Conservation (phyloP, 2,888 invertebrate genomes). For the Pachydiplax longipennis region DNA sequence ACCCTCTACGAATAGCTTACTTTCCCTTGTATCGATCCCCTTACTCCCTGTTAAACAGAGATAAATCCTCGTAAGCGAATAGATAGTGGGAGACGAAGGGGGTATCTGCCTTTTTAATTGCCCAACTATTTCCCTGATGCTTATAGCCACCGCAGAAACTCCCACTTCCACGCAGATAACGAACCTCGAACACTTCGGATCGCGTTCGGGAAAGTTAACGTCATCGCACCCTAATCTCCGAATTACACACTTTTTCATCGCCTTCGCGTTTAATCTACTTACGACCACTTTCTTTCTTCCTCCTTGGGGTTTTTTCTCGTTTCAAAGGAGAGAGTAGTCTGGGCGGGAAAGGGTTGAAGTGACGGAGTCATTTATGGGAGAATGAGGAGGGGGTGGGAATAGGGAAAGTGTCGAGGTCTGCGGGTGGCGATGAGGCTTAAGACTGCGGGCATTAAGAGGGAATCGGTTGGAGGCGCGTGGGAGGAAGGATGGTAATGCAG, state of each 20-base stretch:
- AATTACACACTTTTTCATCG: conserved; percentile 28
- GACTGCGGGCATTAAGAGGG: neutral
- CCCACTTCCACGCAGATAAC: conserved; percentile 27
- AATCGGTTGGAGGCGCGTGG: neutral
- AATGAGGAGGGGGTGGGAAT: neutral
- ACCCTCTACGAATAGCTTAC: too few relatives aligned
- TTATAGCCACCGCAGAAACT: conserved; percentile 22
- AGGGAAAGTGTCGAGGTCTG: neutral
- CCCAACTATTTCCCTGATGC: conserved; percentile 17
- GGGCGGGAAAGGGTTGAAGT: neutral
- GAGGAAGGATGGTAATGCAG: conserved; percentile 18
- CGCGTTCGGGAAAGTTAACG: conserved; percentile 9
- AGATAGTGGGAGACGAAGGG: neutral
- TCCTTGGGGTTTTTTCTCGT: neutral
- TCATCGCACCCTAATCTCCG: conserved; percentile 29
- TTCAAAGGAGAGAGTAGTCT: neutral
- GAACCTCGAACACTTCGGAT: conserved; percentile 36
- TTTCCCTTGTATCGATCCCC: neutral
- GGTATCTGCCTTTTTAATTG: neutral
- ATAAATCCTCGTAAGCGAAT: neutral
- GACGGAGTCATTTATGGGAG: neutral
- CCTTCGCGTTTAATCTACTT: neutral
- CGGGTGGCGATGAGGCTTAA: conserved; percentile 22
- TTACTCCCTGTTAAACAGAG: neutral
- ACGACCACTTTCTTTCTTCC: neutral